Percentiles rank a stretch among this genome's conserved stretches.
Evolutionary conservation across 2,888 invertebrate species (phyloP).

Genomic region (Tholera decimalis): DNA sequence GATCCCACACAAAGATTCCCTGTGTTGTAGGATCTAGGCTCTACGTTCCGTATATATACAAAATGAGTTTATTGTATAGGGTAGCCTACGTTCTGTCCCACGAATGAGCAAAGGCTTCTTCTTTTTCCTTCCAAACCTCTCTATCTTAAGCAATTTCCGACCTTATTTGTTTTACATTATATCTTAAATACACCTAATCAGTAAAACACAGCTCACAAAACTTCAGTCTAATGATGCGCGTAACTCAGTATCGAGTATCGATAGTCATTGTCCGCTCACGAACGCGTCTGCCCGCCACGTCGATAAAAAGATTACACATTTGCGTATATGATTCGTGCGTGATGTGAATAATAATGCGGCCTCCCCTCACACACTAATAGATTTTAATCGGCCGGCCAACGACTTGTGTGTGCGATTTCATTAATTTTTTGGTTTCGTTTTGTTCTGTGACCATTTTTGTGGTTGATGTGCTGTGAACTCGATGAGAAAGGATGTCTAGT

Average conservation of each 20-base stretch:
- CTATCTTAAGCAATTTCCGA: too few species aligned
- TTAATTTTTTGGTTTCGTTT: conserved; percentile 66
- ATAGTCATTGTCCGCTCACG: conserved; percentile 77
- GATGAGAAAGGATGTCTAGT: background rate
- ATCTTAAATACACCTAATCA: too few species aligned
- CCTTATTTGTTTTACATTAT: too few species aligned
- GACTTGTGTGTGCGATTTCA: conserved; percentile 74
- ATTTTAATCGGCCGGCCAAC: conserved; percentile 86
- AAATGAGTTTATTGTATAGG: too few species aligned
- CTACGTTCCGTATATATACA: too few species aligned
- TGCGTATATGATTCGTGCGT: conserved; percentile 88
- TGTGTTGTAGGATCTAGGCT: too few species aligned
- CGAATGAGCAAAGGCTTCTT: too few species aligned
- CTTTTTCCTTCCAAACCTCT: too few species aligned
- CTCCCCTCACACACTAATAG: conserved; percentile 85
- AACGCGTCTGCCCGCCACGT: conserved; percentile 73
- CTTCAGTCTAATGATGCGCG: conserved; percentile 71
- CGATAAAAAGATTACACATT: conserved; percentile 90
- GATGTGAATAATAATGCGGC: conserved; percentile 87
- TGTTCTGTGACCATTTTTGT: conserved; percentile 42
- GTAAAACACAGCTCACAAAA: conserved; percentile 11
- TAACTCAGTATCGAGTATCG: conserved; percentile 75
- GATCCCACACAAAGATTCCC: too few species aligned
- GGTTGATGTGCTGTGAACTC: conserved; percentile 14
- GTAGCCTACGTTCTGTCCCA: too few species aligned